phyloP scores from a whole-genome alignment of 1,140 invertebrate species.

The Aphelenchoides besseyi region DNA sequence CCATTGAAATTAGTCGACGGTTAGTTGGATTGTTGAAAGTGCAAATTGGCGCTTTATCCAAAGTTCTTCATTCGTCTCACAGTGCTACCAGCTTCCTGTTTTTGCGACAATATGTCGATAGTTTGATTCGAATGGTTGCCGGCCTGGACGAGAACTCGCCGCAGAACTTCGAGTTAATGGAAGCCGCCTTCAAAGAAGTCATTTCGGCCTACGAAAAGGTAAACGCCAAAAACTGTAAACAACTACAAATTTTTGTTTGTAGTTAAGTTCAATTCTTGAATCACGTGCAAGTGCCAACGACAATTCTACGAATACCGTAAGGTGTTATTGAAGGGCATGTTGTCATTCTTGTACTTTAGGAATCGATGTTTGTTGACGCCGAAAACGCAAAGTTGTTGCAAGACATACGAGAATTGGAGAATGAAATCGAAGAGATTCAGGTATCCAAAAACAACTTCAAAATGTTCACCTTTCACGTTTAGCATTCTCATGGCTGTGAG shows the following conservation, averaged over 20 bases:
- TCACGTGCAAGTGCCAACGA: not conserved
- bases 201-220: constrained; percentile 42
- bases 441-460: no score
- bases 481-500: constrained; percentile 32
- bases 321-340: no score
- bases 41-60: constrained; percentile 44
- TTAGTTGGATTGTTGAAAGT: constrained; percentile 42
- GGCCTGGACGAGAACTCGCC: constrained; percentile 36
- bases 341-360: not conserved
- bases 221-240: not conserved
- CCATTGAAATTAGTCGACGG: constrained; percentile 40
- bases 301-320: not conserved
- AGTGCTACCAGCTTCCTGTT: constrained; percentile 20
- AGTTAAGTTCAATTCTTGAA: constrained; percentile 19
- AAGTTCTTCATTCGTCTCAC: constrained; percentile 38
- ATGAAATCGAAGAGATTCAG: constrained; percentile 47
- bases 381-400: constrained; percentile 15
- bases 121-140: constrained; percentile 39
- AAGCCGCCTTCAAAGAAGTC: constrained; percentile 40
- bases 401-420: constrained; percentile 42
- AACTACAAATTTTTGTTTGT: constrained; percentile 1
- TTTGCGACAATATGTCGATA: constrained; percentile 34
- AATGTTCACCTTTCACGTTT: no score
- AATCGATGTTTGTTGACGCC: not conserved
- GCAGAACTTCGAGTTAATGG: constrained; percentile 27